Base-by-base conservation (phyloP, 2,888 invertebrate species). In the Gymnosoma rotundatum region DNA sequence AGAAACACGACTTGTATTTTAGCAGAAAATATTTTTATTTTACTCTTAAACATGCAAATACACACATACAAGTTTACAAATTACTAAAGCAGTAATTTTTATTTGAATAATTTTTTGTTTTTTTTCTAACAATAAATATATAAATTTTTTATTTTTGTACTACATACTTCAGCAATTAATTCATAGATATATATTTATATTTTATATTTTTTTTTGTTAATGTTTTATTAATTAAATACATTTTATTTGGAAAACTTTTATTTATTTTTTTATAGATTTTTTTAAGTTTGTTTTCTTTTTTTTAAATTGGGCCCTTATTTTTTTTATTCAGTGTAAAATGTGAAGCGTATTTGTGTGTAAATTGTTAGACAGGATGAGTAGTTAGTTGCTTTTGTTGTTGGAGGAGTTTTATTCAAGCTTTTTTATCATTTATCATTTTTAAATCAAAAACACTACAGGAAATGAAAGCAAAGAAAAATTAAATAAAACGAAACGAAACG, bases 271-370 rank as follows among this genome's bases (percentile, higher is more conserved):
- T 36, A 12, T 50, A 52, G 36, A 36, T 12, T 50, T 60, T 50
- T 52, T 42, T 42, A 12, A 12, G 32, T 42, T 42, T 12, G 12
- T 42, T 42, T 42, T 42, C 42, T 18, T 81, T 32, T 70, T 32
- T 60, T 60, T 83, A 79, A 78, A 83, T 78, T 78, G 79, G 79
- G 79, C 83, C 83, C 78, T 67, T 83, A 56, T 67, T 79, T 83
- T 25, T n/a, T 83, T 56, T 67, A 50, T 78, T 78, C 63, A 63
- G 73, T 83, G 73, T 83, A 72, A 67, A 48, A 54, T 63, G 61
- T 63, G 54, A 78, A 83, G 70, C 79, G 78, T 72, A 78, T 54
- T 61, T 67, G 16, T 50, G 32, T 79, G 61, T 21, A 36, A 14
- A 42, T 54, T 52, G 50, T 48, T n/a, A 16, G 45, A 48, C 16